Evolutionary conservation across 2,113 vertebrate genomes (phyloP).

Genomic region (Diphyllodes magnificus): DNA sequence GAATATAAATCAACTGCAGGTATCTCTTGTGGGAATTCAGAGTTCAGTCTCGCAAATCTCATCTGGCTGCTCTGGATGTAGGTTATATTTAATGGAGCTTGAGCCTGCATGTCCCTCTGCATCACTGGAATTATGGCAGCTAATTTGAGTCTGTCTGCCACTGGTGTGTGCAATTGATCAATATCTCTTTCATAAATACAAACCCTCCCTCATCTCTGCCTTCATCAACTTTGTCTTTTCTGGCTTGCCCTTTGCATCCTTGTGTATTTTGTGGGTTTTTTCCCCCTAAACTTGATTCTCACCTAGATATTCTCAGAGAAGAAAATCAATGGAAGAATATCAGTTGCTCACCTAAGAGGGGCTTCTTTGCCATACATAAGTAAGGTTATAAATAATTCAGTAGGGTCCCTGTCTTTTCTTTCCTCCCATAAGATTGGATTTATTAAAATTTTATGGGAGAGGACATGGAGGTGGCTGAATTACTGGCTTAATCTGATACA

Average conservation of each 20-base stretch:
- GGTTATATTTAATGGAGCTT: conserved; percentile 44
- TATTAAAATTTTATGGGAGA: conserved; percentile 72
- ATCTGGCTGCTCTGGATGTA: conserved; percentile 33
- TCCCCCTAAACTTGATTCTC: background rate
- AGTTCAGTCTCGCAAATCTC: conserved; percentile 2
- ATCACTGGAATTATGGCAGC: conserved; percentile 32
- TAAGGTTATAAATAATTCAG: conserved; percentile 74
- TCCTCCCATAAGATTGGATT: conserved; percentile 54
- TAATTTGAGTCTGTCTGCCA: conserved; percentile 14
- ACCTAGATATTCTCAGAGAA: background rate
- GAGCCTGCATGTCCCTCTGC: background rate
- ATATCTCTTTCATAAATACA: background rate
- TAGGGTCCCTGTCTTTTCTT: conserved; percentile 50
- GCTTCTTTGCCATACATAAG: background rate
- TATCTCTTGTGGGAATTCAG: conserved; percentile 29
- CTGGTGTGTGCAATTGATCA: background rate
- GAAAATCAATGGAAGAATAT: conserved; percentile 65
- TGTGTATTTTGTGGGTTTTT: background rate
- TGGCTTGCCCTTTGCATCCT: conserved; percentile 5
- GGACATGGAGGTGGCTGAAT: background rate
- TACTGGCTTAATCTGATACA: conserved; percentile 23
- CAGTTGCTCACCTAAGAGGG: conserved; percentile 53
- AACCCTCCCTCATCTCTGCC: background rate
- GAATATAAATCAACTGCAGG: conserved; percentile 35
- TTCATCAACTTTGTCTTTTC: conserved; percentile 3